phyloP scores from a whole-genome alignment of 2,113 vertebrate genomes.

The Atlantisia rogersi region DNA sequence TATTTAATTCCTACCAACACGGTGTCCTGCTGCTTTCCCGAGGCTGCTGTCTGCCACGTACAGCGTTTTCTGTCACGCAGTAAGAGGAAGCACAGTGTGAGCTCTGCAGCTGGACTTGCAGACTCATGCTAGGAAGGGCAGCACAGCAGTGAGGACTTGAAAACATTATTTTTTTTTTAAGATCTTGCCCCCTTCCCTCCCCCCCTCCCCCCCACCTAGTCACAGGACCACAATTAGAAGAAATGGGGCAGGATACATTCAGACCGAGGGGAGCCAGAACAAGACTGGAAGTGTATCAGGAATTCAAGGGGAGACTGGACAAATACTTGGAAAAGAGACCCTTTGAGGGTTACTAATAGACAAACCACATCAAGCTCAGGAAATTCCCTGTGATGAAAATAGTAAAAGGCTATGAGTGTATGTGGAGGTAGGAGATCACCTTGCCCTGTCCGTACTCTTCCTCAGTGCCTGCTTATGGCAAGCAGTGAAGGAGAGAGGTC shows the following conservation, averaged over 20 bases:
- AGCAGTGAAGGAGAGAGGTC: neutral
- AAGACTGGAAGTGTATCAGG: neutral
- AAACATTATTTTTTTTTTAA: constrained; percentile 7
- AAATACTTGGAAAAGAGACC: neutral
- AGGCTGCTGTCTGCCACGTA: neutral
- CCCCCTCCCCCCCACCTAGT: too few relatives aligned
- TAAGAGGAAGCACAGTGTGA: neutral
- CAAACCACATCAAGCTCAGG: neutral
- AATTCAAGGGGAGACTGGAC: constrained; percentile 4
- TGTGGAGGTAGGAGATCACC: neutral
- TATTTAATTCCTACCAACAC: neutral
- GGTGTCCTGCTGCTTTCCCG: constrained; percentile 5
- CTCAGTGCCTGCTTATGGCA: neutral
- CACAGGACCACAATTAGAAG: neutral
- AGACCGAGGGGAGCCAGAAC: neutral
- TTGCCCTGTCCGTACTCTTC: neutral
- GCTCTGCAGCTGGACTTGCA: constrained; percentile 30
- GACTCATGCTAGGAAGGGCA: neutral
- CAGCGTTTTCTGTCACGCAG: neutral
- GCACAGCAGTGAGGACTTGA: neutral
- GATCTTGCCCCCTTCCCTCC: neutral
- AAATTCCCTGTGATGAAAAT: constrained; percentile 27
- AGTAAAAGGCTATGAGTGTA: neutral
- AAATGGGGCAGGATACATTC: neutral
- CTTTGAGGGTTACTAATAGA: neutral